phyloP scores from a whole-genome alignment of 2,888 invertebrate species.

The Oscheius onirici region DNA sequence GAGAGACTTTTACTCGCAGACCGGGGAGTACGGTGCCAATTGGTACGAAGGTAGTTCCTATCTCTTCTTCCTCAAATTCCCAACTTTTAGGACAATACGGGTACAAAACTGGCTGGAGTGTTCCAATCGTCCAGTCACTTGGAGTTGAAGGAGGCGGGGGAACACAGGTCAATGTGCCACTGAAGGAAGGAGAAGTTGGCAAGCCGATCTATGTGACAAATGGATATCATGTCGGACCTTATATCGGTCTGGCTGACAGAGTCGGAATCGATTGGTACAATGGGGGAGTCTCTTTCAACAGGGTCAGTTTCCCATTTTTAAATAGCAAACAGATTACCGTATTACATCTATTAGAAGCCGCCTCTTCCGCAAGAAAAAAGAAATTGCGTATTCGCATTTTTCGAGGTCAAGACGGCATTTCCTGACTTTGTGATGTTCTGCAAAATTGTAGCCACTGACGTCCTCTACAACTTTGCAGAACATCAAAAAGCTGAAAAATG shows the following conservation, averaged over 20 bases:
- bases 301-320: conserved; percentile 36
- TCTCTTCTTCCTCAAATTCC: too few relatives aligned
- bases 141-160: conserved; percentile 65
- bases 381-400: too few relatives aligned
- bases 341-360: too few relatives aligned
- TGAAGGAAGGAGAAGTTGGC: conserved; percentile 64
- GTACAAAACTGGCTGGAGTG: conserved; percentile 64
- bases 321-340: too few relatives aligned
- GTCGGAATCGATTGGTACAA: conserved; percentile 68
- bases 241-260: conserved; percentile 60
- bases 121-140: conserved; percentile 59
- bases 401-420: too few relatives aligned
- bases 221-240: conserved; percentile 65
- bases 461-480: too few relatives aligned
- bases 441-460: too few relatives aligned
- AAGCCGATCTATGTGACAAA: conserved; percentile 58
- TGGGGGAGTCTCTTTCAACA: conserved; percentile 60
- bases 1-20: conserved; percentile 62
- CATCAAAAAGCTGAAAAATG: too few relatives aligned
- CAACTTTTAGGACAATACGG: conserved; percentile 61
- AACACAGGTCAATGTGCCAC: conserved; percentile 50
- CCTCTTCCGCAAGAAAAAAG: too few relatives aligned
- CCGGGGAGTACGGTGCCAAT: conserved; percentile 59
- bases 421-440: too few relatives aligned
- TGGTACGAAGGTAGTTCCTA: conserved; percentile 56